phyloP scores from a whole-genome alignment of 1,140 invertebrate genomes.

The Cotesia vestalis region DNA sequence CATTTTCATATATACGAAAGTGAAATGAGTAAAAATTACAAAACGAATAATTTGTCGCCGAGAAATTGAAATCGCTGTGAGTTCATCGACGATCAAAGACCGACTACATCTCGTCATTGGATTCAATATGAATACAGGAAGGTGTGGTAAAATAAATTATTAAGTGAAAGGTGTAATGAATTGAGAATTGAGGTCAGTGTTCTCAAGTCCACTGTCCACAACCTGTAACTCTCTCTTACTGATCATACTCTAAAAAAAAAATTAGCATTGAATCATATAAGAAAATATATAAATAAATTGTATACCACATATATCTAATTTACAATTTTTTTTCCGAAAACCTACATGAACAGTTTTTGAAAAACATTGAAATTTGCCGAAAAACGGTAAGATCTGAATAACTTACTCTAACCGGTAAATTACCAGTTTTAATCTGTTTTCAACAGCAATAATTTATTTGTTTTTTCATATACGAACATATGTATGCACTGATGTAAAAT shows the following conservation, averaged over 20 bases:
- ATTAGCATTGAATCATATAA: background rate
- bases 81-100: slow-evolving; percentile 10
- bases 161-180: slow-evolving; percentile 61
- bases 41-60: background rate
- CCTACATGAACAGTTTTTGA: background rate
- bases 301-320: too few relatives aligned
- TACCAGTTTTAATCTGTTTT: too few relatives aligned
- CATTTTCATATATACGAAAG: background rate
- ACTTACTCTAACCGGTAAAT: too few relatives aligned
- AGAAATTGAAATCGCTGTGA: slow-evolving; percentile 9
- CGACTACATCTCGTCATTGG: slow-evolving; percentile 27
- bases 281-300: too few relatives aligned
- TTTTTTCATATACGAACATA: too few relatives aligned
- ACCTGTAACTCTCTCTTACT: slow-evolving; percentile 33
- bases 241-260: background rate
- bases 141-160: slow-evolving; percentile 53
- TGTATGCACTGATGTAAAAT: too few relatives aligned
- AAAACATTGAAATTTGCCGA: too few relatives aligned
- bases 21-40: too few relatives aligned
- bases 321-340: background rate
- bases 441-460: too few relatives aligned
- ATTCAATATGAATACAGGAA: slow-evolving; percentile 47
- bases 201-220: slow-evolving; percentile 22
- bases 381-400: too few relatives aligned
- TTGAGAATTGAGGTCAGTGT: slow-evolving; percentile 61